Evolutionary conservation across 2,113 vertebrate species (phyloP), one percentile per base, ranked within the genome.

Genomic region (Istiophorus platypterus): DNA sequence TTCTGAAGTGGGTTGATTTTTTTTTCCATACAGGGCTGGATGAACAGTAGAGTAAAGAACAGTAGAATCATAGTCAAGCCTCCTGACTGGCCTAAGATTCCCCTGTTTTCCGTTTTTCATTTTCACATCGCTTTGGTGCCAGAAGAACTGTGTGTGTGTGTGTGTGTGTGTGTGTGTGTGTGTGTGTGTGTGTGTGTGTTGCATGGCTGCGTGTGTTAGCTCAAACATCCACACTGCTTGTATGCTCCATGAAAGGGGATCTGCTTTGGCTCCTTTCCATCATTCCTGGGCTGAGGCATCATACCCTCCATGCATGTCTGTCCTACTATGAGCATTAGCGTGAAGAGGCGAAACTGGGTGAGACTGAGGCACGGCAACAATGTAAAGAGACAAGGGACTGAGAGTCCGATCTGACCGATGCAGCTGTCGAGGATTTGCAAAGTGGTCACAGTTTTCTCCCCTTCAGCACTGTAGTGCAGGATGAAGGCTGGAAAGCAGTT

Each of bases 391-490:
- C 15, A 42, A 52, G 68, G 62, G 47, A 22, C 41, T 7, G 49
- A 1, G 71, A 45, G 12, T 71, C 54, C 13, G 22, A 83, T 67
- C 62, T 78, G 45, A 58, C 62, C 3, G 17, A 47, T 51, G 80
- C 86, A 92, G 89, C 91, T 93, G 91, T 90, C 47, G 31, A 61
- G 82, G 79, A 74, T 92, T 89, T 86, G 57, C 37, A 83, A 81
- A 70, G 66, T 75, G 6, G 58, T n/a, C n/a, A n/a, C n/a, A 61
- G 76, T 85, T 78, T 74, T 80, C 62, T 80, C 42, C 74, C 68
- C 61, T 76, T 54, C 20, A 59, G 24, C 34, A 9, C 61, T 75
- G 52, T 31, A 66, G 39, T 75, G 65, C 42, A 8, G 84, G 68
- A 83, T 89, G 82, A 84, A 81, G 63, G 9, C 42, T 10, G 39